These are phyloP conservation scores for Chiloscyllium punctatum DNA, from an alignment of 2,797 vertebrate genomes.

Conservation along the genomic window DNA sequence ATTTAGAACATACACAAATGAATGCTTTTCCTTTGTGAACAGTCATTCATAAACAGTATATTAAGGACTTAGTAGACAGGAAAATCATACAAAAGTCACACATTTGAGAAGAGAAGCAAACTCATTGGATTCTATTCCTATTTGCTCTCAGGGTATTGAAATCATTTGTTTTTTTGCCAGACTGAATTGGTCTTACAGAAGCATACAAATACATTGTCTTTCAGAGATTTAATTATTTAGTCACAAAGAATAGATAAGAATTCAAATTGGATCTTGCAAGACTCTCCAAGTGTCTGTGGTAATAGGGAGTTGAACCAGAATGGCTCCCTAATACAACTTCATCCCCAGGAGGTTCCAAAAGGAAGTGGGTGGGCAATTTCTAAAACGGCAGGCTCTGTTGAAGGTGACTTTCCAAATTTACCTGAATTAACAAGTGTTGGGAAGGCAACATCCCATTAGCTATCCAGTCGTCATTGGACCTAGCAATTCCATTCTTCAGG, in stretches of 20 bases:
- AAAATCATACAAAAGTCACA: not conserved
- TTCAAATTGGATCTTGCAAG: too few relatives aligned
- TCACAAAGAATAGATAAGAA: too few relatives aligned
- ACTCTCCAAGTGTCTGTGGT: too few relatives aligned
- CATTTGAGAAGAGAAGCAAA: not conserved
- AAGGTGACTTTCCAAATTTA: not conserved
- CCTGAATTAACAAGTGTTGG: not conserved
- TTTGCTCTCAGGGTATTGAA: not conserved
- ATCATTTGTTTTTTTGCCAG: too few relatives aligned
- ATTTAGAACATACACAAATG: not conserved
- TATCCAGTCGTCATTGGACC: not conserved
- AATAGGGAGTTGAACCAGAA: not conserved
- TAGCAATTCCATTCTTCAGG: not conserved
- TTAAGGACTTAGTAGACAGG: not conserved
- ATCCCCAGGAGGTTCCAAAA: not conserved
- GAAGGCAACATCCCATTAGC: not conserved
- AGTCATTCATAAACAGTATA: not conserved
- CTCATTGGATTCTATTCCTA: not conserved
- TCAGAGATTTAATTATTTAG: too few relatives aligned
- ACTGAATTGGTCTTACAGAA: too few relatives aligned
- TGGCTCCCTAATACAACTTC: not conserved
- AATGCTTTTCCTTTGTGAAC: not conserved
- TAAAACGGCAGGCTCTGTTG: too few relatives aligned
- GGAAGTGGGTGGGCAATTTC: not conserved
- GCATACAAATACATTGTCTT: too few relatives aligned